Conservation (phyloP, 1,140 invertebrate species). For the Diuraphis noxia region DNA sequence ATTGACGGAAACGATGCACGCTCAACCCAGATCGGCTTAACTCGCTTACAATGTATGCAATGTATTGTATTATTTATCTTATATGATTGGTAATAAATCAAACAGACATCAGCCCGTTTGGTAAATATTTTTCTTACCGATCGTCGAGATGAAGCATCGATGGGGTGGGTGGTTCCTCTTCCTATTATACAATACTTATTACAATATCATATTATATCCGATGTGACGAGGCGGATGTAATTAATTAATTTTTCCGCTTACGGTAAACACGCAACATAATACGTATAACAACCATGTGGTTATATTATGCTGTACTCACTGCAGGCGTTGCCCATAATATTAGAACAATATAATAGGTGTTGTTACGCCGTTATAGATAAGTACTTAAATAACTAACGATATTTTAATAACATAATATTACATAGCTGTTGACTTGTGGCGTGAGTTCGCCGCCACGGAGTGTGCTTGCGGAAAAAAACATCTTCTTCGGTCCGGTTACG, state of each 20-base stretch:
- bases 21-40: too few relatives aligned
- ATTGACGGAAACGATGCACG: too few relatives aligned
- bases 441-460: not conserved
- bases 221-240: not conserved
- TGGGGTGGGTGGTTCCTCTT: not conserved
- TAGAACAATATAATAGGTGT: not conserved
- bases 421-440: not conserved
- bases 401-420: not conserved
- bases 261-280: not conserved
- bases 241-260: not conserved
- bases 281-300: not conserved
- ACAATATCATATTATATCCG: not conserved
- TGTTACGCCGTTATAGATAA: not conserved
- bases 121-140: too few relatives aligned
- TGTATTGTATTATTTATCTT: too few relatives aligned
- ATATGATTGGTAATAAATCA: too few relatives aligned
- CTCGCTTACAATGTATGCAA: too few relatives aligned
- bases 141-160: not conserved
- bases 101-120: too few relatives aligned
- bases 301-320: too few relatives aligned
- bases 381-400: not conserved
- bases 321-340: too few relatives aligned
- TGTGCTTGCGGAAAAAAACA: not conserved
- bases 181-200: too few relatives aligned
- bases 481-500: not conserved